Evolutionary conservation across 2,888 invertebrate species (phyloP).

Genomic region (Catocala sponsa): DNA sequence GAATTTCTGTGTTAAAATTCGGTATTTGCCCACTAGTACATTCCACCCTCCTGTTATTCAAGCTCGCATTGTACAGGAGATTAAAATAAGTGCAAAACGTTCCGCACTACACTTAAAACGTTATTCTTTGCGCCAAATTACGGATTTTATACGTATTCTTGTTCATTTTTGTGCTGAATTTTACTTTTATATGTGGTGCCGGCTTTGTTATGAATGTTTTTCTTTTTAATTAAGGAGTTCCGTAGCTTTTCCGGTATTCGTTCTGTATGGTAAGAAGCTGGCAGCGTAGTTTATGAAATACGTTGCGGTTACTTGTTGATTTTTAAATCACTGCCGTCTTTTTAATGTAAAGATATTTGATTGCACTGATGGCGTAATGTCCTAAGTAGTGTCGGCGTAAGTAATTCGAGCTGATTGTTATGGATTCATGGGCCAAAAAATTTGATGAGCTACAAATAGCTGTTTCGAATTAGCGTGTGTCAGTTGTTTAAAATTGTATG

Average conservation of each 20-base stretch:
- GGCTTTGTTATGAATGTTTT: conserved; percentile 1
- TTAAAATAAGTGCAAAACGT: conserved; percentile 52
- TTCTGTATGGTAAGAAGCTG: background rate
- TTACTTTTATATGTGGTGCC: conserved; percentile 8
- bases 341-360: too few relatives aligned
- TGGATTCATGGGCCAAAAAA: too few relatives aligned
- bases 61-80: conserved; percentile 48
- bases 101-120: conserved; percentile 43
- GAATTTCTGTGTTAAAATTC: conserved; percentile 53
- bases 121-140: conserved; percentile 48
- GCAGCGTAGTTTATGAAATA: background rate
- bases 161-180: conserved; percentile 25
- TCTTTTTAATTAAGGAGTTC: conserved; percentile 10
- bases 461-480: too few relatives aligned
- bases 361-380: too few relatives aligned
- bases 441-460: too few relatives aligned
- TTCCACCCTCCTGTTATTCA: conserved; percentile 43
- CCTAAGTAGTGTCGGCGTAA: too few relatives aligned
- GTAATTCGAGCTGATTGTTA: too few relatives aligned
- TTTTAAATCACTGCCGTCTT: too few relatives aligned
- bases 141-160: conserved; percentile 55
- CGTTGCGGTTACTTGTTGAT: too few relatives aligned
- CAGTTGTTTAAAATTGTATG: too few relatives aligned
- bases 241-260: background rate
- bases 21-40: conserved; percentile 43